Base-by-base conservation (phyloP, 2,888 invertebrate species). In the Sinelater perroti region DNA sequence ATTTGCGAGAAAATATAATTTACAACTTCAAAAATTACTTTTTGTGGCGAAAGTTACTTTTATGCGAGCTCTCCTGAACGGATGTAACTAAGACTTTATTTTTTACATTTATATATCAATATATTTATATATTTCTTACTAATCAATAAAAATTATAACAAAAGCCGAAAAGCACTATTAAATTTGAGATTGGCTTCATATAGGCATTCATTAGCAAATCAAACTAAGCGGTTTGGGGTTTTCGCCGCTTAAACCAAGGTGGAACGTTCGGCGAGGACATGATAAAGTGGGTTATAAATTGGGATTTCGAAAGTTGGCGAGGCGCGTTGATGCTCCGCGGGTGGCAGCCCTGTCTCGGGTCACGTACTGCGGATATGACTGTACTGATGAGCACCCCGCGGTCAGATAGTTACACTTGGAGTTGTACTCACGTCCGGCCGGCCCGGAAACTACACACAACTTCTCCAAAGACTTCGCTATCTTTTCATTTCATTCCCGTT, bases 291-390 rank as follows among this genome's bases (percentile, higher is more conserved):
- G 33, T 52, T 57, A 52, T 57, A 52, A 57, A 57, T 57, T 57
- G 52, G 52, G 52, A 46, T 51, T 56, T 56, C 44, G 49, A 53
- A 61, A 57, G 54, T 51, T 52, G 46, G 55, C 45, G 54, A 58
- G 21, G 46, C 51, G 57, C 42, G 52, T 52, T 38, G 51, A 53
- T 56, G 42, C 31, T 49, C 17, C 26, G 57, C 44, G 44, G 57
- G 50, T 52, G 52, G 61, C 35, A 55, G n/a, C 49, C 33, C 52
- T 56, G 57, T 57, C 49, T 55, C 40, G 56, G 60, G 61, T 67
- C 67, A 66, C 67, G 67, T 64, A 60, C 56, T 57, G 58, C 60
- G 63, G 61, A 67, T 67, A 65, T 62, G 64, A 62, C 61, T 52
- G 60, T 55, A 56, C 63, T 63, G 66, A 66, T 66, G 66, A 66